Evolutionary conservation across 2,888 invertebrate genomes (phyloP).

Genomic region (Corythucha ciliata): DNA sequence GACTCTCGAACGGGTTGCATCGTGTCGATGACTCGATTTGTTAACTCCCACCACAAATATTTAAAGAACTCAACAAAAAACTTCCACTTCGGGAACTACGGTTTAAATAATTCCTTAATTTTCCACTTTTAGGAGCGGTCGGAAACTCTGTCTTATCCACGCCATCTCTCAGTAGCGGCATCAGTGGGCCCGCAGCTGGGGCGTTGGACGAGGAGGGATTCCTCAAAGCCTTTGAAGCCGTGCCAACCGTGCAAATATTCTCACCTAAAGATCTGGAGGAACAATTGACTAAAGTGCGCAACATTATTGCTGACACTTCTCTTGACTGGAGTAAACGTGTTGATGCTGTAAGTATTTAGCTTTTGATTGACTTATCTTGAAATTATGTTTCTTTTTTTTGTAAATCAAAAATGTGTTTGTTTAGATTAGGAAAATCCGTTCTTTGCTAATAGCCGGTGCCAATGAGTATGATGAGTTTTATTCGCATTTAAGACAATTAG

Average conservation of each 20-base stretch:
- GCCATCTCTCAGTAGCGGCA: too few species aligned
- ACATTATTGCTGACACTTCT: conserved; percentile 65
- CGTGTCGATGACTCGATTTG: too few species aligned
- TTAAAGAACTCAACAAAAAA: too few species aligned
- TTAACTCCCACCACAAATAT: too few species aligned
- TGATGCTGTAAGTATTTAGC: conserved; percentile 57
- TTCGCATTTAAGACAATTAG: conserved; percentile 65
- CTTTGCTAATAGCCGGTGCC: conserved; percentile 72
- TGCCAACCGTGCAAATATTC: conserved; percentile 72
- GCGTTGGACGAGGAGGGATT: conserved; percentile 84
- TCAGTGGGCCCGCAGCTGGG: conserved; percentile 50
- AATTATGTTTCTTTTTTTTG: conserved; percentile 3
- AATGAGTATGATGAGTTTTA: conserved; percentile 63
- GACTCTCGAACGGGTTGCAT: too few species aligned
- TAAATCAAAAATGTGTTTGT: conserved; percentile 33
- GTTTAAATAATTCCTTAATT: too few species aligned
- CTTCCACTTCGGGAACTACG: too few species aligned
- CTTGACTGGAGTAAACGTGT: conserved; percentile 91
- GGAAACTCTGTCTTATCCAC: too few species aligned
- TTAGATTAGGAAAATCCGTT: conserved; percentile 76
- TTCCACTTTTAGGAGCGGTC: too few species aligned
- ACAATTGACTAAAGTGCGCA: conserved; percentile 62
- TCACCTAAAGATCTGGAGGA: conserved; percentile 76
- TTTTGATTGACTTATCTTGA: conserved; percentile 9
- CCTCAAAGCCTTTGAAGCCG: conserved; percentile 72